These are phyloP conservation scores for Helogale parvula DNA, from an alignment of 2,113 vertebrate species.

Conservation along the genomic window DNA sequence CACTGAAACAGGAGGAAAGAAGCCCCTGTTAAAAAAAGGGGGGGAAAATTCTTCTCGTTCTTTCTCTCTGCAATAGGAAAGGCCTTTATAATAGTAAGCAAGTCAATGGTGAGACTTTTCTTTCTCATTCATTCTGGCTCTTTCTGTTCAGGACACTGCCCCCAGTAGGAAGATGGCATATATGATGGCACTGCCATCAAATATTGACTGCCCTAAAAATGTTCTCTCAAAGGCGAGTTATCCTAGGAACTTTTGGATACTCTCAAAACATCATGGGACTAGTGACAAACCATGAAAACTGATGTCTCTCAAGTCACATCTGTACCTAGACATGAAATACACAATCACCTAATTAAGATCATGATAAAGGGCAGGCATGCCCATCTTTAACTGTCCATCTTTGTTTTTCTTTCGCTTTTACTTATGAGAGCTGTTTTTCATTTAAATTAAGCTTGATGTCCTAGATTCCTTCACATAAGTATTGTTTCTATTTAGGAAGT, in stretches of 20 bases:
- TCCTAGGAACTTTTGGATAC: background rate
- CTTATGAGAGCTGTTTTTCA: background rate
- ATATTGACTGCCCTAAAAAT: background rate
- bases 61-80: background rate
- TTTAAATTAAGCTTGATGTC: background rate
- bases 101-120: background rate
- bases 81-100: background rate
- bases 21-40: background rate
- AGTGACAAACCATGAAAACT: background rate
- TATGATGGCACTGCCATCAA: background rate
- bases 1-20: background rate
- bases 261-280: background rate
- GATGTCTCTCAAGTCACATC: background rate
- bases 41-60: background rate
- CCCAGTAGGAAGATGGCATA: background rate
- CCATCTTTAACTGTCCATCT: background rate
- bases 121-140: background rate
- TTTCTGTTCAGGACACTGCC: background rate
- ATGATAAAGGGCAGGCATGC: background rate
- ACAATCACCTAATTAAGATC: background rate
- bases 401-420: constrained; percentile 26
- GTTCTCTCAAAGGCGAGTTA: background rate
- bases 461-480: background rate
- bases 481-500: background rate
- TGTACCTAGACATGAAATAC: background rate